Evolutionary conservation across 2,797 vertebrate species (phyloP), one percentile per base, ranked within the genome.

Genomic region (Dicrostonyx torquatus): DNA sequence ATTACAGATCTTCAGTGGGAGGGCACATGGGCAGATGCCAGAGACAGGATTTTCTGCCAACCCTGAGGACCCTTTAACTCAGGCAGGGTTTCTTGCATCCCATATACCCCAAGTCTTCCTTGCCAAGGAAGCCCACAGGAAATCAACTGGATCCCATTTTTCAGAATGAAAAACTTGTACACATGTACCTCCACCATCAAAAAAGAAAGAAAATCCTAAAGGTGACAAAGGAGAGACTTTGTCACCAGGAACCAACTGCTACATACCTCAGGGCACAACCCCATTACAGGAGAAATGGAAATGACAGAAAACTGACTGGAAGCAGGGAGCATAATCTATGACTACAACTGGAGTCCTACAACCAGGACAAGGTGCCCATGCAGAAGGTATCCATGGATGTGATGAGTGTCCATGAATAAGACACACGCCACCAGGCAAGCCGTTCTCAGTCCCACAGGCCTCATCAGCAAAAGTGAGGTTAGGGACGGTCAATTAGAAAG

Each of bases 1-100:
- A 91, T 94, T 94, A 94, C 93, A 87, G 80, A 70, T 20, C 14
- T 64, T 37, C 18, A 31, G 80, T 7, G 24, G 31, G 24, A 37
- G 37, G 73, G 48, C 24, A 50, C 48, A 66, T 4, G n/a, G 78
- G 26, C 70, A 76, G 55, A 60, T 40, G 34, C 43, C 43, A 76
- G 79, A 14, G 13, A 15, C 22, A 22, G 26, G 43, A 4, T n/a
- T 58, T 62, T 77, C 77, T 17, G 53, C 14, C 24, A 45, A 40
- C 11, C 14, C 53, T 58, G 24, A 31, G 64, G 64, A 20, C 70
- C 37, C 62, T 12, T 5, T 48, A 3, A 1, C 40, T 15, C 9
- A 53, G 78, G 26, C 2, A 18, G 29, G 20, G 31, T 64, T 17
- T 48, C 31, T 83, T 40, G 14, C 53, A 37, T 60, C 24, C 48